Percentiles rank a stretch among this genome's conserved stretches.
Evolutionary conservation across 2,888 invertebrate species (phyloP).

Genomic region (Coleophora flavipennella): DNA sequence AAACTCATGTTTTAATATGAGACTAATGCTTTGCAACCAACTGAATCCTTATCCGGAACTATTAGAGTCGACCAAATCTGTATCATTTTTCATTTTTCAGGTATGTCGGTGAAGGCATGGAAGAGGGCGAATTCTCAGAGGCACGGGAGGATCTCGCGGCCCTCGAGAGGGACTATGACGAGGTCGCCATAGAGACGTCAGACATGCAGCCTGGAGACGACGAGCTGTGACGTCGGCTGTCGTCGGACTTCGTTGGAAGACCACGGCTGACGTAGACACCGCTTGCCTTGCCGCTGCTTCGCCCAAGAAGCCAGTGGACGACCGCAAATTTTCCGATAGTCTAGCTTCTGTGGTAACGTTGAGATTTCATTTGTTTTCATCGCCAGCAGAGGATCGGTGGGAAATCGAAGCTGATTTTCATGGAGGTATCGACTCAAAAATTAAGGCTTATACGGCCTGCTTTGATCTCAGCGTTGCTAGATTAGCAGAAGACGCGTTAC

Average conservation of each 20-base stretch:
- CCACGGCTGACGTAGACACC: constrained; percentile 5
- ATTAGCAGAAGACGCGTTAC: constrained; percentile 6
- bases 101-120: constrained; percentile 89
- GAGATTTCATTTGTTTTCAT: background rate
- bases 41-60: no score
- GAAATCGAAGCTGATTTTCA: background rate
- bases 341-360: background rate
- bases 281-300: constrained; percentile 6
- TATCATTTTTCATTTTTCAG: constrained; percentile 31
- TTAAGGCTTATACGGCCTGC: no score
- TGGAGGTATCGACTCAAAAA: no score
- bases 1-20: background rate
- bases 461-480: no score
- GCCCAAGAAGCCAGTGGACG: constrained; percentile 11
- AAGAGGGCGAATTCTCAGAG: constrained; percentile 87
- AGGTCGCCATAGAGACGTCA: constrained; percentile 77
- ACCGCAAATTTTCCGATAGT: background rate
- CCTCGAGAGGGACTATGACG: constrained; percentile 82
- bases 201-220: constrained; percentile 57
- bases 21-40: no score
- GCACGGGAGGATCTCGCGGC: constrained; percentile 84
- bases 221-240: constrained; percentile 37
- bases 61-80: no score
- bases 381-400: background rate
- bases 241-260: constrained; percentile 5